Evolutionary conservation across 2,797 vertebrate species (phyloP), one percentile per base, ranked within the genome.

Genomic region (Megaceryle alcyon): DNA sequence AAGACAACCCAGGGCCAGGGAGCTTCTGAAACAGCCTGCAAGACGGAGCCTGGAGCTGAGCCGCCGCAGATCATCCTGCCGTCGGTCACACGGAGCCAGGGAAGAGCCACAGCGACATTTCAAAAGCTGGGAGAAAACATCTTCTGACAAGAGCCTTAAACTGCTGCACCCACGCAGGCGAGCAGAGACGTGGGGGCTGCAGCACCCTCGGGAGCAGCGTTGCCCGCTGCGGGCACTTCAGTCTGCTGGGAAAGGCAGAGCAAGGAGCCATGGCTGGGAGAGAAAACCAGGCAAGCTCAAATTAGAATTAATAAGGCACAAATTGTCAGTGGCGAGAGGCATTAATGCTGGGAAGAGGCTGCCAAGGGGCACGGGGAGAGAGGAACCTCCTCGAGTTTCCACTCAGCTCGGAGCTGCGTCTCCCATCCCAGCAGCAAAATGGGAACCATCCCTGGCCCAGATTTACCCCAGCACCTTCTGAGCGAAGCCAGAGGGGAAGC

Each of bases 261-360:
- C 26, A 0, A n/a, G 60, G 49, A 93, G 88, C 39, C 1, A 20
- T 0, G 43, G 83, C 73, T 28, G 81, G 35, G 57, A 68, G 63
- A 71, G 54, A 6, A 51, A 91, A 35, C 44, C 75, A 10, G 87
- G 48, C 53, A 28, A 77, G 71, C 84, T 39, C 70, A 2, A 21
- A 84, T 17, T 79, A 72, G 93, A 69, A 88, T 91, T 86, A 94
- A 91, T 66, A 86, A 92, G 65, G 61, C 77, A 75, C 82, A 92
- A 87, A 82, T 78, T 75, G 85, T 73, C 66, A 65, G 87, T 5
- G 13, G 89, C 39, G 12, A 95, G 73, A 86, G 81, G 88, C 71
- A 86, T 72, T 68, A 83, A 13, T 1, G 19, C 77, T 26, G 59
- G 37, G 54, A 76, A 93, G 82, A 93, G 75, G 86, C 78, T 92